Conservation (phyloP, 2,113 vertebrate species). For the Epinephelus lanceolatus region DNA sequence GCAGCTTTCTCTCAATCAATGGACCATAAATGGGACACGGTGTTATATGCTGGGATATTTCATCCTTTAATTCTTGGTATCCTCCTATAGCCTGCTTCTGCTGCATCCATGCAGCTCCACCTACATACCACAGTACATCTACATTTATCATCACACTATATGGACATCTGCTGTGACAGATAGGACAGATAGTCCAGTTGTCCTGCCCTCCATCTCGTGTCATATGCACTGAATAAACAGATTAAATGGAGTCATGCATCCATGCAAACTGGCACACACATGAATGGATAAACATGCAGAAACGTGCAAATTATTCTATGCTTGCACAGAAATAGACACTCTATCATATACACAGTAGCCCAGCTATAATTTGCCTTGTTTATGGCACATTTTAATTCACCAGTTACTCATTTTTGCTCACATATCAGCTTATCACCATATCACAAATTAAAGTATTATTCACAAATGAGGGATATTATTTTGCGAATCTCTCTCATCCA, state of each 20-base stretch:
- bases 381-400: constrained; percentile 11
- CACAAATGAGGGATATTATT: constrained; percentile 18
- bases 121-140: neutral
- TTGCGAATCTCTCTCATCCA: constrained; percentile 22
- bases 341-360: neutral
- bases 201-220: constrained; percentile 8
- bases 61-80: neutral
- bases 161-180: constrained; percentile 48
- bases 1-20: constrained; percentile 28
- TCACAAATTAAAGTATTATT: constrained; percentile 41
- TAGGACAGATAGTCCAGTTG: constrained; percentile 16
- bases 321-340: constrained; percentile 8
- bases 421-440: constrained; percentile 8
- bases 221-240: constrained; percentile 46
- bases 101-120: constrained; percentile 8
- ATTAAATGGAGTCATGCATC: constrained; percentile 51
- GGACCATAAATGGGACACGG: constrained; percentile 19
- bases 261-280: constrained; percentile 52
- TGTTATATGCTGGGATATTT: constrained; percentile 13
- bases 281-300: constrained; percentile 40
- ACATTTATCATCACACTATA: constrained; percentile 11
- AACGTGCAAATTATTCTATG: neutral
- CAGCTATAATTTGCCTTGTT: constrained; percentile 8
- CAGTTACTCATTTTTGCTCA: constrained; percentile 16
- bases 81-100: neutral